A percentile compares a stretch with the other conserved stretches of the same genome.
Conservation (phyloP, 2,113 vertebrate genomes). For the Globicephala melas region DNA sequence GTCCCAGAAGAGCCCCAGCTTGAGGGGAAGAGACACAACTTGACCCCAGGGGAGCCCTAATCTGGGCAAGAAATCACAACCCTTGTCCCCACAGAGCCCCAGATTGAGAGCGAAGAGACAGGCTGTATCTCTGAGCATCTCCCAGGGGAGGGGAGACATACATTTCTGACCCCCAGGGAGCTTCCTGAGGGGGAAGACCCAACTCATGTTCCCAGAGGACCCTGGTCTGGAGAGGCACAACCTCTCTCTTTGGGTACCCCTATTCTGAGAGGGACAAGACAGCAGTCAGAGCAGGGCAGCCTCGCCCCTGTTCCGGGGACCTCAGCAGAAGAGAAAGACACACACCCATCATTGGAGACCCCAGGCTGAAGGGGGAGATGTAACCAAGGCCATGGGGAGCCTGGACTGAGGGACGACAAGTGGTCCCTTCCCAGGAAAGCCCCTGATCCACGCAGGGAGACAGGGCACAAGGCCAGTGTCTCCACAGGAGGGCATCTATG, state of each 20-base stretch:
- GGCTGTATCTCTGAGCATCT: not conserved
- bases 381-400: not conserved
- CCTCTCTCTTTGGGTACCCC: not conserved
- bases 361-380: not conserved
- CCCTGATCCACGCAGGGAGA: not conserved
- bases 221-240: not conserved
- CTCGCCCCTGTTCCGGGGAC: not conserved
- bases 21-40: not conserved
- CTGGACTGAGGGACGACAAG: rapidly evolving
- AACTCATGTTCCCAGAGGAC: not conserved
- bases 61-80: not conserved
- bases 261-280: not conserved
- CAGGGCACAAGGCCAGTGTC: not conserved
- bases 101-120: not conserved
- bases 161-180: not conserved
- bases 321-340: not conserved
- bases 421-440: not conserved
- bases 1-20: not conserved
- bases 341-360: rapidly evolving
- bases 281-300: not conserved
- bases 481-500: not conserved
- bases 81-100: not conserved
- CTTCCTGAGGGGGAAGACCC: not conserved
- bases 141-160: not conserved
- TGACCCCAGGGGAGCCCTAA: not conserved